Evolutionary conservation across 2,797 vertebrate species (phyloP).

Genomic region (Ptychadena robeensis): DNA sequence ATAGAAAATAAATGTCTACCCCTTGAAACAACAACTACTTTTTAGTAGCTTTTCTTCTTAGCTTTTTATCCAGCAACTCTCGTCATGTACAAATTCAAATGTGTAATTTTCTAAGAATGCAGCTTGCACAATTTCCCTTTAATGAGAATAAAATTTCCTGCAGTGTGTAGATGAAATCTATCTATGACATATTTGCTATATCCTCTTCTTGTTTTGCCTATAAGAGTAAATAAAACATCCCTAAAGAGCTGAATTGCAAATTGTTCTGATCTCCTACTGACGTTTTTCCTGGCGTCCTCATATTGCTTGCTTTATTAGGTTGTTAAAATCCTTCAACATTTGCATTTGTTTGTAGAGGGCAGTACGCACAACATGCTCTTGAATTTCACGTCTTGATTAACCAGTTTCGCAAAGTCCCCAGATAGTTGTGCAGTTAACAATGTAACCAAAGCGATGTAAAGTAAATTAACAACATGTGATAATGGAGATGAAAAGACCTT

Average conservation of each 20-base stretch:
- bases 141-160: constrained; percentile 1
- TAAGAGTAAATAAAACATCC: constrained; percentile 3
- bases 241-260: constrained; percentile 14
- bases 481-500: not conserved
- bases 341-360: constrained; percentile 1
- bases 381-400: not conserved
- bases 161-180: not conserved
- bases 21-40: too few relatives aligned
- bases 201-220: constrained; percentile 7
- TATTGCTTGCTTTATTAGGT: not conserved
- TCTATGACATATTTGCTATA: not conserved
- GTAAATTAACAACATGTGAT: not conserved
- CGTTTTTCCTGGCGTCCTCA: constrained; percentile 1
- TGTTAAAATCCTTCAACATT: constrained; percentile 4
- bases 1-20: too few relatives aligned
- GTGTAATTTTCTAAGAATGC: not conserved
- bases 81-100: not conserved
- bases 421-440: not conserved
- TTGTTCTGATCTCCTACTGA: not conserved
- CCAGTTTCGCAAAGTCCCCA: not conserved
- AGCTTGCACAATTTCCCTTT: not conserved
- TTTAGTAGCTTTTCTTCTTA: not conserved
- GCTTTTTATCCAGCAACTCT: not conserved
- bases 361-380: not conserved
- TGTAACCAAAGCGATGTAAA: not conserved